Percentiles rank a stretch among this genome's conserved stretches.
Conservation (phyloP, 2,797 vertebrate genomes). For the Lutjanus campechanus region DNA sequence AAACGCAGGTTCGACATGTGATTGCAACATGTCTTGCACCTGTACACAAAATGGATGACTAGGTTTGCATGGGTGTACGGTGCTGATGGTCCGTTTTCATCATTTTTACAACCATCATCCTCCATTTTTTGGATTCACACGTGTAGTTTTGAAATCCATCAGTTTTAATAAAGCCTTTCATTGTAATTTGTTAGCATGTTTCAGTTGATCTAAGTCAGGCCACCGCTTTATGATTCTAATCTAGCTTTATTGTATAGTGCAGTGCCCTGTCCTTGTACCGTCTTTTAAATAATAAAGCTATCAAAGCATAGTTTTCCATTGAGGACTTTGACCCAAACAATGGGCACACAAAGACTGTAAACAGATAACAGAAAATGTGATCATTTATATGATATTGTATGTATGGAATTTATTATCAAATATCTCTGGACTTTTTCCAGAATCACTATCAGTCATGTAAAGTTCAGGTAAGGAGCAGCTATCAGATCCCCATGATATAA, state of each 20-base stretch:
- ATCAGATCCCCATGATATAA: neutral
- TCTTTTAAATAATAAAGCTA: slow-evolving; percentile 48
- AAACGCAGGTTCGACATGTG: neutral
- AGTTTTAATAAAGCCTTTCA: neutral
- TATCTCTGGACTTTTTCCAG: neutral
- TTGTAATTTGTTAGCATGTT: neutral
- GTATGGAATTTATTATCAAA: slow-evolving; percentile 16
- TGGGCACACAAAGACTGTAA: slow-evolving; percentile 10
- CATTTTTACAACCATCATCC: neutral
- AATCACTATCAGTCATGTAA: neutral
- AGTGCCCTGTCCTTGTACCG: slow-evolving; percentile 17
- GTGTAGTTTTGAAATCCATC: neutral
- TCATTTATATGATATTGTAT: neutral
- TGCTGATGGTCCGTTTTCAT: neutral
- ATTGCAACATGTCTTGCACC: neutral
- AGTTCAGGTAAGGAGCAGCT: neutral
- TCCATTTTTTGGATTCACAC: neutral
- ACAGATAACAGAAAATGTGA: slow-evolving; percentile 28
- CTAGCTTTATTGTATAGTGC: slow-evolving; percentile 14
- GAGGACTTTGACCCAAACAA: slow-evolving; percentile 57
- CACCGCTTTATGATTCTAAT: slow-evolving; percentile 46
- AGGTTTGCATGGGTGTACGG: neutral
- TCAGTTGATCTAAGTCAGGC: neutral
- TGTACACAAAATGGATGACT: neutral
- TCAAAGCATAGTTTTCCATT: slow-evolving; percentile 31